Percentiles rank a stretch among this genome's conserved stretches.
phyloP scores from a whole-genome alignment of 2,797 vertebrate genomes.

The Xiphorhynchus erythropygius region DNA sequence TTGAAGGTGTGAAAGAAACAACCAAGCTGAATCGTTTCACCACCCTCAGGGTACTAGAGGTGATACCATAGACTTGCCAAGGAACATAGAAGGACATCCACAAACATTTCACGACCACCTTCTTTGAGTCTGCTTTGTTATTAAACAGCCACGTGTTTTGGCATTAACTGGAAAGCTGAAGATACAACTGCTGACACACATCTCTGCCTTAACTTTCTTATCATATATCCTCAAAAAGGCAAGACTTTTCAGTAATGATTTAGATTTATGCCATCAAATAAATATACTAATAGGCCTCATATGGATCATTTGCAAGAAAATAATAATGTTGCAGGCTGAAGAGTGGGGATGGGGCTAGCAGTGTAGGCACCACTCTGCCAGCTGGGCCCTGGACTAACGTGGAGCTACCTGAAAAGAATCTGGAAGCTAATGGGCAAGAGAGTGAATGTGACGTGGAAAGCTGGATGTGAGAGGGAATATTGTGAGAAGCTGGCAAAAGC shows the following conservation, averaged over 20 bases:
- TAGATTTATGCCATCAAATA: not conserved
- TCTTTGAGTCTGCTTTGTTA: constrained; percentile 3
- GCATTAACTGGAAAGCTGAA: not conserved
- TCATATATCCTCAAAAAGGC: not conserved
- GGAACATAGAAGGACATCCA: constrained; percentile 38
- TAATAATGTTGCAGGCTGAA: not conserved
- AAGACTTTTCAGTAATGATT: not conserved
- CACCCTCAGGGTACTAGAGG: not conserved
- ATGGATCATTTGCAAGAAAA: not conserved
- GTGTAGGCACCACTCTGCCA: not conserved
- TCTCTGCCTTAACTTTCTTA: not conserved
- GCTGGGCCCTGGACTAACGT: not conserved
- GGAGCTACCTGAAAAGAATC: not conserved
- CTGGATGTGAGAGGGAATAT: not conserved
- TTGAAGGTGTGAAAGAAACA: constrained; percentile 63
- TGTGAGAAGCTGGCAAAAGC: constrained; percentile 1
- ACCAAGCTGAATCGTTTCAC: constrained; percentile 37
- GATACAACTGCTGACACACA: not conserved
- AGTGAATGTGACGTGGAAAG: not conserved
- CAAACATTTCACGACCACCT: constrained; percentile 59
- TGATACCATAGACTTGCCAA: constrained; percentile 16
- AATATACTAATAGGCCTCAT: not conserved
- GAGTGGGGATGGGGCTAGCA: not conserved
- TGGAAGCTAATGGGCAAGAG: fast-evolving
- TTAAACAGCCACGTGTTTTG: not conserved